These are phyloP conservation scores for Ephestia elutella DNA, from an alignment of 1,140 invertebrate species.

Conservation along the genomic window DNA sequence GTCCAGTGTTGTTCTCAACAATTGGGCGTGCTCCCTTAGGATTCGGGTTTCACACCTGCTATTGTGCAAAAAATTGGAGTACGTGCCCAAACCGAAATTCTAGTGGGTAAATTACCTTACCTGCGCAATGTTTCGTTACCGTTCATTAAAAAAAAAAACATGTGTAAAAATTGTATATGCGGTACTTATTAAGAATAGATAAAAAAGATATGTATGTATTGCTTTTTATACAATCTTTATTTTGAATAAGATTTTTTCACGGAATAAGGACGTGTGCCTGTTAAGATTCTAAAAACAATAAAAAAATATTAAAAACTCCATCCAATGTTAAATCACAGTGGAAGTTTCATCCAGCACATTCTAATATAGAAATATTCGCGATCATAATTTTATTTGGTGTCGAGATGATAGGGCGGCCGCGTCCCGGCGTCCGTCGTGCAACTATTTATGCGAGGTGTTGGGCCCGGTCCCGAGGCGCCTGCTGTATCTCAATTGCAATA, in stretches of 20 bases:
- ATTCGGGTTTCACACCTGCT: conserved; percentile 28
- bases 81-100: conserved; percentile 22
- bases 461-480: conserved; percentile 40
- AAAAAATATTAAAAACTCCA: too few species aligned
- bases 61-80: conserved; percentile 26
- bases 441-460: conserved; percentile 57
- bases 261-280: too few species aligned
- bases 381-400: conserved; percentile 56
- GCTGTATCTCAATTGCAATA: conserved; percentile 62
- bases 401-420: conserved; percentile 41
- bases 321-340: neutral
- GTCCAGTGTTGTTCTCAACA: conserved; percentile 8
- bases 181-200: too few species aligned
- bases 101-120: conserved; percentile 13
- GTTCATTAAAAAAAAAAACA: too few species aligned
- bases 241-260: too few species aligned
- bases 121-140: conserved; percentile 12
- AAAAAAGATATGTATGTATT: too few species aligned
- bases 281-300: too few species aligned
- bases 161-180: too few species aligned
- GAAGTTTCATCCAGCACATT: neutral
- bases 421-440: conserved; percentile 28
- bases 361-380: conserved; percentile 37
- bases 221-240: too few species aligned
- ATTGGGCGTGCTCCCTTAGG: conserved; percentile 11